Percentiles rank a stretch among this genome's conserved stretches.
Evolutionary conservation across 2,113 vertebrate species (phyloP).

Genomic region (Oncorhynchus tshawytscha): DNA sequence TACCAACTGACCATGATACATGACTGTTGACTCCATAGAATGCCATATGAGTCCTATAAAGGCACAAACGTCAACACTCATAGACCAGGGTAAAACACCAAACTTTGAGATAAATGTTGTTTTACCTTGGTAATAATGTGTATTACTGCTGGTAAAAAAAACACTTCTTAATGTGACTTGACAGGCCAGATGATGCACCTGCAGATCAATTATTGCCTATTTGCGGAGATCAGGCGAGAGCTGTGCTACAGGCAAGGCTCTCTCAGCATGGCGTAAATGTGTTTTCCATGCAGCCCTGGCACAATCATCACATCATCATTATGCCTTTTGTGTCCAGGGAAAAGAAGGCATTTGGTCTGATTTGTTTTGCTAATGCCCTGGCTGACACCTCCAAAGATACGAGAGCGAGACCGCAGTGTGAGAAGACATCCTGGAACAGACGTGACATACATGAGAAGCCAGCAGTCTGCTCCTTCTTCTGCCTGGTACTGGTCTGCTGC

Average conservation of each 20-base stretch:
- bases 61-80: neutral
- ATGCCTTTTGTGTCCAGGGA: slow-evolving; percentile 28
- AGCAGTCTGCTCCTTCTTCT: slow-evolving; percentile 27
- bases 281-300: slow-evolving; percentile 23
- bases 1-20: neutral
- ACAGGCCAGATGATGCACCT: neutral
- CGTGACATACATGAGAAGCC: slow-evolving; percentile 18
- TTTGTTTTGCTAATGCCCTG: slow-evolving; percentile 49
- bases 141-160: neutral
- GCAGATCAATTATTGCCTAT: slow-evolving; percentile 7
- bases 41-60: neutral
- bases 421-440: slow-evolving; percentile 23
- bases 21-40: neutral
- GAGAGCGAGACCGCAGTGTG: slow-evolving; percentile 20
- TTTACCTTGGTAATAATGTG: neutral
- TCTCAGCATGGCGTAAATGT: slow-evolving; percentile 39
- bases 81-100: neutral
- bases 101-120: neutral
- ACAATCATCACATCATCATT: slow-evolving; percentile 42
- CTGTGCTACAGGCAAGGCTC: slow-evolving; percentile 13
- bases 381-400: slow-evolving; percentile 8
- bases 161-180: neutral
- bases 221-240: slow-evolving; percentile 8
- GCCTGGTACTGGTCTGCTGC: neutral
- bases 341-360: slow-evolving; percentile 41